Evolutionary conservation across 2,113 vertebrate species (phyloP), one percentile per base, ranked within the genome.

Genomic region (Corvus moneduloides): DNA sequence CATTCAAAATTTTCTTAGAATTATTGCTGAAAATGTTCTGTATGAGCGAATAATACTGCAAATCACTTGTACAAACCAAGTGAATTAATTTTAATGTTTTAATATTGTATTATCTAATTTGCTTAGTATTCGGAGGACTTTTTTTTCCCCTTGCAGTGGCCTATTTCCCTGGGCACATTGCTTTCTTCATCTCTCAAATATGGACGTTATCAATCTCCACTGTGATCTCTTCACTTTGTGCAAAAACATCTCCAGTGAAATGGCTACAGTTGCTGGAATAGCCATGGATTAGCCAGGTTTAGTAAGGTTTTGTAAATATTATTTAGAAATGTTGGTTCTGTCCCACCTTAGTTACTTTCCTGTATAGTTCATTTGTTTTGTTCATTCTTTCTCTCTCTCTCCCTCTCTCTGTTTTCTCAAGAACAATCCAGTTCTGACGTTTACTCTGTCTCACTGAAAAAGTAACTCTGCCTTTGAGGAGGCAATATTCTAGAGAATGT

Each of bases 321-420:
- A 20, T 33, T 33, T 59, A 62, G 66, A 89, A 91, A 63, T 20
- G 2, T 33, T 68, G 20, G 4, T 63, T 91, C 52, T 48, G 30
- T 54, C 20, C 23, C 63, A 58, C 6, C 18, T 66, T 46, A 14
- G 15, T 56, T 72, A 10, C 51, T 80, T 89, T 71, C 10, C 32
- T 84, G 6, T 54, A 20, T n/a, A 39, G 11, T 28, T 43, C 11
- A 14, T 22, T 54, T 2, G 3, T 2, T 2, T 30, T 0, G 6
- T 2, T 44, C 26, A 24, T 2, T 72, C 5, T 5, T 1, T 61
- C 2, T 51, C 6, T 22, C 6, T 39, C 3, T 11, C 2, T 44
- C 9, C 35, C 8, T 37, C 2, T 21, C 8, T n/a, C 3, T 64
- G 6, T 33, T 3, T 3, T 32, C 22, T 30, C 12, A 30, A 78